Percentiles rank a stretch among this genome's conserved stretches.
phyloP scores from a whole-genome alignment of 2,113 vertebrate genomes.

The Alethe castanea region DNA sequence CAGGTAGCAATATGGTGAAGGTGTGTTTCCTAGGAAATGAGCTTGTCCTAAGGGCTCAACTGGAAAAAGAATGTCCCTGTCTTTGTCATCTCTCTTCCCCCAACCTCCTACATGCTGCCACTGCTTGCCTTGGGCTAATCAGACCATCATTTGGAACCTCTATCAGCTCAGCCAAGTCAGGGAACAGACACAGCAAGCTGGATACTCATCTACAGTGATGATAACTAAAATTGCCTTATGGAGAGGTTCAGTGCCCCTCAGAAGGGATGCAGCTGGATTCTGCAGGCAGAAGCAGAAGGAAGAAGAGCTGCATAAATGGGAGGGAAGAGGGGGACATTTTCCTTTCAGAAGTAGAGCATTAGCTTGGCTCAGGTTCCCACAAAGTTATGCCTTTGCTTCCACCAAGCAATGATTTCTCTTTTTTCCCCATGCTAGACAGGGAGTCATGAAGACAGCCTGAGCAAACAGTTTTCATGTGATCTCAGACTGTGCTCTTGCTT shows the following conservation, averaged over 20 bases:
- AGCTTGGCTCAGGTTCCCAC: neutral
- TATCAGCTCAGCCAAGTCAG: neutral
- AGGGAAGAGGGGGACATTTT: neutral
- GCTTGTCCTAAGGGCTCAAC: neutral
- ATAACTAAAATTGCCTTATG: neutral
- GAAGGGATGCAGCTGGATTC: neutral
- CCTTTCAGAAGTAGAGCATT: neutral
- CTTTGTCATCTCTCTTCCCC: neutral
- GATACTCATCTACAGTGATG: neutral
- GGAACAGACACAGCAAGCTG: neutral
- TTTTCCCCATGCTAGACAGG: neutral
- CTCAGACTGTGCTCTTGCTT: neutral
- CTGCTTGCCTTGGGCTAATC: neutral
- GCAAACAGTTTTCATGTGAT: neutral
- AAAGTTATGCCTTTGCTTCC: neutral
- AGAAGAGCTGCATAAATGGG: rapidly evolving
- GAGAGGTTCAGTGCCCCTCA: neutral
- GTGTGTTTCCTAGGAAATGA: neutral
- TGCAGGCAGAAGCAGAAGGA: neutral
- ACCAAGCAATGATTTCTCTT: neutral
- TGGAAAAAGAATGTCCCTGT: neutral
- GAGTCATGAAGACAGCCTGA: neutral
- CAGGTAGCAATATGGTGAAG: neutral
- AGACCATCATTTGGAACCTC: neutral
- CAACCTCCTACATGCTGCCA: neutral